A percentile compares a stretch with the other conserved stretches of the same genome.
Conservation (phyloP, 2,888 invertebrate genomes). For the Hipparchia sbordonii region DNA sequence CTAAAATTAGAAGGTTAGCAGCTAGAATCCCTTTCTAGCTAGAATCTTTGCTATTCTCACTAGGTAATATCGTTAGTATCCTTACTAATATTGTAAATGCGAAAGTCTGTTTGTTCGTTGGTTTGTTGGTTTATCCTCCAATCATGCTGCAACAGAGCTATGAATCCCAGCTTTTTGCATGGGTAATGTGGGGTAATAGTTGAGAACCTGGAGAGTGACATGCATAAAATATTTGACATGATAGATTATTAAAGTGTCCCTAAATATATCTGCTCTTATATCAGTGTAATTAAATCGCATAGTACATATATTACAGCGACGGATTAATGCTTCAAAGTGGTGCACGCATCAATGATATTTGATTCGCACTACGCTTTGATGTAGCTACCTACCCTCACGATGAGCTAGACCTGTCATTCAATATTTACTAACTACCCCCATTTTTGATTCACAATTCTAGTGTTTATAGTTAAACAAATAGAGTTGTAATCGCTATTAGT, state of each 20-base stretch:
- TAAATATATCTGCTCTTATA: not conserved
- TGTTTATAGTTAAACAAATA: not conserved
- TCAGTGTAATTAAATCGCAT: conserved; percentile 1
- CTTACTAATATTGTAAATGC: too few relatives aligned
- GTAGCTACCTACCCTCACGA: conserved; percentile 33
- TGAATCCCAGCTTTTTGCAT: too few relatives aligned
- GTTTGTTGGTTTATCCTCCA: too few relatives aligned
- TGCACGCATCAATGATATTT: conserved; percentile 40
- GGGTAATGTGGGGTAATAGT: too few relatives aligned
- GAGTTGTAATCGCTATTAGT: conserved; percentile 3
- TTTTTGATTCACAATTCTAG: not conserved
- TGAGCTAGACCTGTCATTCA: conserved; percentile 18
- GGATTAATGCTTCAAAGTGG: conserved; percentile 34
- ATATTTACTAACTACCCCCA: not conserved
- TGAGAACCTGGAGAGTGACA: too few relatives aligned
- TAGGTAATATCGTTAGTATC: too few relatives aligned
- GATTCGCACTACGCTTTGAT: conserved; percentile 38
- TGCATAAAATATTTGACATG: too few relatives aligned
- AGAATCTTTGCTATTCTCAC: too few relatives aligned
- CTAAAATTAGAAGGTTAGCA: too few relatives aligned
- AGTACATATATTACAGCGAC: not conserved
- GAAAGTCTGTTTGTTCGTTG: too few relatives aligned
- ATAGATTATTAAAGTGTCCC: not conserved
- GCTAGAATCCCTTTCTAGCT: too few relatives aligned
- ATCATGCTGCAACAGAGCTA: too few relatives aligned